A percentile compares a stretch with the other conserved stretches of the same genome.
phyloP scores from a whole-genome alignment of 2,113 vertebrate species.

The Carollia perspicillata region DNA sequence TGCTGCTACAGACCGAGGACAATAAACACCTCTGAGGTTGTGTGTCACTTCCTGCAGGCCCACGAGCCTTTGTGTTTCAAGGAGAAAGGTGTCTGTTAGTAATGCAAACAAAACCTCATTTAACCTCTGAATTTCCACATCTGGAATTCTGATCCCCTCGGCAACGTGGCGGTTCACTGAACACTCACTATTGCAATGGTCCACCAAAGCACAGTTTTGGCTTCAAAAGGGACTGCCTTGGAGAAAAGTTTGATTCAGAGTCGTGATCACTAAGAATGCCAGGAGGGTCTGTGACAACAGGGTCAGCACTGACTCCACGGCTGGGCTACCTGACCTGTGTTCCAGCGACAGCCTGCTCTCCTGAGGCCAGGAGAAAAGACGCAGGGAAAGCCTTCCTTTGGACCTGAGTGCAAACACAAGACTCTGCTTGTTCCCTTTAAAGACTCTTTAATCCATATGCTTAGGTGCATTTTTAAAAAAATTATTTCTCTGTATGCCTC shows the following conservation, averaged over 20 bases:
- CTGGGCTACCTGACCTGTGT: not conserved
- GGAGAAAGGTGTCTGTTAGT: conserved; percentile 59
- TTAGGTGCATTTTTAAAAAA: not conserved
- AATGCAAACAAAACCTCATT: conserved; percentile 63
- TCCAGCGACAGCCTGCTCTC: not conserved
- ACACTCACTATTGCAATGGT: conserved; percentile 34
- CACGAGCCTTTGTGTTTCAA: conserved; percentile 49
- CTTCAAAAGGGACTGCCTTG: not conserved
- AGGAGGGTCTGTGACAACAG: not conserved
- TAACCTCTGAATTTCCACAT: conserved; percentile 60
- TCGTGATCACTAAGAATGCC: not conserved
- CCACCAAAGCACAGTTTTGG: not conserved
- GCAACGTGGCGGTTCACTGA: conserved; percentile 1
- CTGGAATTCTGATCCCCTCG: conserved; percentile 61
- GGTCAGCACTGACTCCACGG: not conserved
- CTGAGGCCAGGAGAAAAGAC: not conserved
- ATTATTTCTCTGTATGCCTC: not conserved
- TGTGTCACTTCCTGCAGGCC: conserved; percentile 62
- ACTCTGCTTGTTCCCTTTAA: not conserved
- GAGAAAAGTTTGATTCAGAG: not conserved
- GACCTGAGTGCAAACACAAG: not conserved
- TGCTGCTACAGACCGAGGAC: not conserved
- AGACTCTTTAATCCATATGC: not conserved
- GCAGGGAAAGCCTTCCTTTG: not conserved
- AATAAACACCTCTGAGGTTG: conserved; percentile 61